These are phyloP conservation scores for Cryptotermes secundus DNA, from an alignment of 1,140 invertebrate species.

Conservation along the genomic window DNA sequence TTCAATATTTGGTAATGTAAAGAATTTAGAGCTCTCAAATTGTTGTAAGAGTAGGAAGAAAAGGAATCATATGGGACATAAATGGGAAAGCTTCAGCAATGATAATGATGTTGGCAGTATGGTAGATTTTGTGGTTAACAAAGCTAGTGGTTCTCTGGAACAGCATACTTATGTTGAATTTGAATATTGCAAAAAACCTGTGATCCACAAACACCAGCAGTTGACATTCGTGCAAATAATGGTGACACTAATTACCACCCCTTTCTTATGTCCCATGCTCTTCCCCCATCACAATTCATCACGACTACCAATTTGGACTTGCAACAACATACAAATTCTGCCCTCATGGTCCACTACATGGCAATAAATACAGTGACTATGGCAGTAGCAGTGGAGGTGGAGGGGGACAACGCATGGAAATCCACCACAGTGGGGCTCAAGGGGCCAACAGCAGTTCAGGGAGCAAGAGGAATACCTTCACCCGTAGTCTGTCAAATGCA, in stretches of 20 bases:
- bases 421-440: constrained; percentile 31
- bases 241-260: constrained; percentile 11
- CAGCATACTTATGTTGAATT: not conserved
- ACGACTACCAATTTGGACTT: not conserved
- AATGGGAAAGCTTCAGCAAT: not conserved
- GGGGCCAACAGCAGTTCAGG: constrained; percentile 36
- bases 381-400: constrained; percentile 28
- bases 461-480: constrained; percentile 68
- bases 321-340: constrained; percentile 1
- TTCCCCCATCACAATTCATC: not conserved
- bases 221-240: not conserved
- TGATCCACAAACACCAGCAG: not conserved
- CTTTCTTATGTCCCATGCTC: constrained; percentile 19
- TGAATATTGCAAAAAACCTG: not conserved
- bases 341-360: not conserved
- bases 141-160: not conserved
- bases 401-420: constrained; percentile 22
- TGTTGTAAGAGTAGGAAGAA: not conserved
- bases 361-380: constrained; percentile 27
- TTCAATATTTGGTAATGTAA: not conserved
- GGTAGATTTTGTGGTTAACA: not conserved
- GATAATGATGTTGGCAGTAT: not conserved
- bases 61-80: not conserved
- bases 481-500: constrained; percentile 76
- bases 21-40: not conserved